Conservation (phyloP, 2,113 vertebrate species). For the Motacilla tschutschensis region DNA sequence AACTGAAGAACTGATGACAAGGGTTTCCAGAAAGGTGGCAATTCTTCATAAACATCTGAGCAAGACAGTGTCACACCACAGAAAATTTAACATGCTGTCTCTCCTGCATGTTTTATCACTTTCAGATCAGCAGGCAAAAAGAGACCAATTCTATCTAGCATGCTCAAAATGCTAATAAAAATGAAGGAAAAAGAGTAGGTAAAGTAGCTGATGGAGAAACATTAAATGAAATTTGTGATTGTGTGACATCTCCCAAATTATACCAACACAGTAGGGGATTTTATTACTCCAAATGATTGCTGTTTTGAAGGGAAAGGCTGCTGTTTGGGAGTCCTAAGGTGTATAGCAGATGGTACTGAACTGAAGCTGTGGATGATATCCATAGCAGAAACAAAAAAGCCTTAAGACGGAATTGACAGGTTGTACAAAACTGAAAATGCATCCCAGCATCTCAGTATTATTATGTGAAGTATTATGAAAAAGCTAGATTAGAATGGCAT, state of each 20-base stretch:
- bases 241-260: conserved; percentile 30
- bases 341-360: conserved; percentile 54
- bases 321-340: conserved; percentile 40
- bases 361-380: conserved; percentile 10
- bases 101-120: not conserved
- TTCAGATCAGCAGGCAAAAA: conserved; percentile 8
- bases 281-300: conserved; percentile 35
- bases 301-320: not conserved
- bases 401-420: conserved; percentile 24
- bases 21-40: not conserved
- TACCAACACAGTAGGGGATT: conserved; percentile 5
- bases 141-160: not conserved
- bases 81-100: not conserved
- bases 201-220: conserved; percentile 20
- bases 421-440: conserved; percentile 34
- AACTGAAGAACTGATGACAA: not conserved
- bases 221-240: conserved; percentile 30
- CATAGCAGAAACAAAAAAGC: conserved; percentile 5
- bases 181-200: conserved; percentile 1
- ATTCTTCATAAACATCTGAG: not conserved
- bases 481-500: not conserved
- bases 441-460: not conserved
- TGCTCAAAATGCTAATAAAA: conserved; percentile 37
- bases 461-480: not conserved
- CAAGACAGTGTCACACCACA: not conserved